Conservation (phyloP, 2,797 vertebrate genomes). For the Siniperca scherzeri region DNA sequence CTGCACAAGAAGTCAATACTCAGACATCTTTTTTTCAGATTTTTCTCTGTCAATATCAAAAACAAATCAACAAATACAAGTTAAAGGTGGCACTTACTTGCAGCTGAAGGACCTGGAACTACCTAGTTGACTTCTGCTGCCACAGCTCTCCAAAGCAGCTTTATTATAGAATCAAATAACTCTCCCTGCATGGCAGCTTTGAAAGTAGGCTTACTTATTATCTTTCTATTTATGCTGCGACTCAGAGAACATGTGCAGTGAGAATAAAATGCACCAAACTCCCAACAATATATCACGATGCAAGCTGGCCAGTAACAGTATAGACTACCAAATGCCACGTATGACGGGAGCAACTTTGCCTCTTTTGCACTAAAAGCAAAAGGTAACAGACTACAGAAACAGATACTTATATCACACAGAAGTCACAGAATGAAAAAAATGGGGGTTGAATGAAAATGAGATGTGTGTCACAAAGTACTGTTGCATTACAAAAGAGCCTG, state of each 20-base stretch:
- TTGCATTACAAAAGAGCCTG: conserved; percentile 56
- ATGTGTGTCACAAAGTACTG: conserved; percentile 49
- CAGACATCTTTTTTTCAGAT: too few species aligned
- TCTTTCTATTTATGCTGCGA: not conserved
- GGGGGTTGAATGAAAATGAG: conserved; percentile 53
- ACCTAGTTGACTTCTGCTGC: too few species aligned
- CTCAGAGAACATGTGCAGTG: not conserved
- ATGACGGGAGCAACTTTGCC: not conserved
- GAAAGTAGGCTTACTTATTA: not conserved
- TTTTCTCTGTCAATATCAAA: too few species aligned
- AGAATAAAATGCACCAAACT: not conserved
- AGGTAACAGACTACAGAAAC: conserved; percentile 2
- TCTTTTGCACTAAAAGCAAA: conserved; percentile 8
- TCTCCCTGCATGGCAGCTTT: not conserved
- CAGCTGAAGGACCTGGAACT: too few species aligned
- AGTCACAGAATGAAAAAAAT: conserved; percentile 22
- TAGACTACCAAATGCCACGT: not conserved
- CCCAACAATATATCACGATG: not conserved
- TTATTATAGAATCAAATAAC: not conserved
- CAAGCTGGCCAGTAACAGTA: not conserved
- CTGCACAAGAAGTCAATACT: too few species aligned
- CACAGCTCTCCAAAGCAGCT: not conserved
- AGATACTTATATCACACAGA: conserved; percentile 23
- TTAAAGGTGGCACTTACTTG: too few species aligned
- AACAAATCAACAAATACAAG: too few species aligned